Conservation (phyloP, 2,888 invertebrate genomes). For the Eutolmus rufibarbis region DNA sequence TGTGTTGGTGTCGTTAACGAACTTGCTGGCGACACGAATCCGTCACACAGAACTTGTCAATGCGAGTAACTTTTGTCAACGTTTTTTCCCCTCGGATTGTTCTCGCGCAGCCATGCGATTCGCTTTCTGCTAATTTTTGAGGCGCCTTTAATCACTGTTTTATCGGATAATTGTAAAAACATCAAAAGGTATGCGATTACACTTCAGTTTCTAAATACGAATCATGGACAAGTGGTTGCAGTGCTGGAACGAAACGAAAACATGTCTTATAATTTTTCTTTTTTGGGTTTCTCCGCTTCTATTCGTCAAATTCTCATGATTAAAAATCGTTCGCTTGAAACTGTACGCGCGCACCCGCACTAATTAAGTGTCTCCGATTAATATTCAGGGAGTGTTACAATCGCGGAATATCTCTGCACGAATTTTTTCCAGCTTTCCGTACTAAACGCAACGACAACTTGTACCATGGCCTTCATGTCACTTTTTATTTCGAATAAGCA, state of each 20-base stretch:
- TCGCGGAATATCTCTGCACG: not conserved
- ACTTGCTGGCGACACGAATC: constrained; percentile 34
- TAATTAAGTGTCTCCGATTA: not conserved
- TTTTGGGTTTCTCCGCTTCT: not conserved
- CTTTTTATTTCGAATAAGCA: constrained; percentile 43
- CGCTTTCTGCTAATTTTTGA: not conserved
- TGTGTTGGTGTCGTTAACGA: constrained; percentile 23
- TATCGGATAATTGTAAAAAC: not conserved
- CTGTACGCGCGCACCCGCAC: not conserved
- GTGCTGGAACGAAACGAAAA: not conserved
- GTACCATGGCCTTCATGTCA: constrained; percentile 52
- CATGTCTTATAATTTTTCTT: not conserved
- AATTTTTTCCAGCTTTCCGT: constrained; percentile 37
- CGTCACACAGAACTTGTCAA: constrained; percentile 31
- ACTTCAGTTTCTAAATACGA: not conserved
- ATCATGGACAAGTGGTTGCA: constrained; percentile 37
- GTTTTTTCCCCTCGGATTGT: not conserved
- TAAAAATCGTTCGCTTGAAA: not conserved
- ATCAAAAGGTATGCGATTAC: not conserved
- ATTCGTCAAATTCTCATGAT: not conserved
- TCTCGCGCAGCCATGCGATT: not conserved
- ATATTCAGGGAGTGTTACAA: not conserved
- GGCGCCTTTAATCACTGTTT: not conserved
- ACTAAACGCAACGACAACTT: constrained; percentile 48
- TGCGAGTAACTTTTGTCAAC: constrained; percentile 13